phyloP scores from a whole-genome alignment of 2,113 vertebrate genomes.

The Cettia cetti region DNA sequence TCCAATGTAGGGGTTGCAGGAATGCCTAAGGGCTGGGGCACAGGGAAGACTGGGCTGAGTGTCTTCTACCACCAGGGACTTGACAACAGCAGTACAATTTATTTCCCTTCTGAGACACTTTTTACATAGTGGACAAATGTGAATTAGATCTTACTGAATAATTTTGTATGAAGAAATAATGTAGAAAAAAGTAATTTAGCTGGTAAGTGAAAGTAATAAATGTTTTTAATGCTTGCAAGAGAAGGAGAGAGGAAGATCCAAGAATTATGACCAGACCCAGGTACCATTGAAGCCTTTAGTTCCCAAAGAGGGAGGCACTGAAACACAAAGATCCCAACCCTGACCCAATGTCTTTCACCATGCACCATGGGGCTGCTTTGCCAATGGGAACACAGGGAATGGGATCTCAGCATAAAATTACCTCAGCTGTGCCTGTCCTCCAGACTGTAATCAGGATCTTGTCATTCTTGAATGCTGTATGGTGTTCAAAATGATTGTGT shows the following conservation, averaged over 20 bases:
- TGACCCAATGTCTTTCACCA: not conserved
- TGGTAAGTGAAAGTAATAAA: not conserved
- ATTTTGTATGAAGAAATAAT: not conserved
- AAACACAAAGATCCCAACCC: not conserved
- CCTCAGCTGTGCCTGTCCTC: not conserved
- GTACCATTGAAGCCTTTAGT: not conserved
- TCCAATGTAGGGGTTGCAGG: not conserved
- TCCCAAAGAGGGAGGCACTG: not conserved
- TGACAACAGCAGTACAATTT: not conserved
- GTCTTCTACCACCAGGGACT: not conserved
- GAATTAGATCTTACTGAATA: not conserved
- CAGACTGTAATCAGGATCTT: not conserved
- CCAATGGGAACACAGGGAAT: not conserved
- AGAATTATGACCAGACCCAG: not conserved
- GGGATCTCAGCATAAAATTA: not conserved
- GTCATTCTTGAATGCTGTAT: not conserved
- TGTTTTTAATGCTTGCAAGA: not conserved
- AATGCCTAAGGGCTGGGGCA: not conserved
- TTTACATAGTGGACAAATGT: not conserved
- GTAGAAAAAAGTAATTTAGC: not conserved
- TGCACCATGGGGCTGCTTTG: accelerated
- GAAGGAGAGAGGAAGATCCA: not conserved
- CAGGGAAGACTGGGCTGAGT: not conserved
- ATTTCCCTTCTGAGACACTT: not conserved
- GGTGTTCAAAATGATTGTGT: not conserved